phyloP scores from a whole-genome alignment of 2,113 vertebrate genomes.

The Neodon shergylaensis region DNA sequence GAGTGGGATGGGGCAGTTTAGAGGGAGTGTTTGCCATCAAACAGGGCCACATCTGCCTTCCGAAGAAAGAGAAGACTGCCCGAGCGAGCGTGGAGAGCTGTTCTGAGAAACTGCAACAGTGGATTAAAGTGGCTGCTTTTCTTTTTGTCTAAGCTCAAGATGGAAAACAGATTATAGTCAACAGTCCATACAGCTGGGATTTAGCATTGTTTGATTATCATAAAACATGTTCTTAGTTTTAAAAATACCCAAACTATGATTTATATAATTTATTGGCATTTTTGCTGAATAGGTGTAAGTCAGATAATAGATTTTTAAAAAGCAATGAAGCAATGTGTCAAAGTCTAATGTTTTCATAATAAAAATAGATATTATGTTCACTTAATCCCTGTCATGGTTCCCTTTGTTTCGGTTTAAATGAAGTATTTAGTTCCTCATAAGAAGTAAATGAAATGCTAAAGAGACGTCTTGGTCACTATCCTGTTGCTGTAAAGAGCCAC shows the following conservation, averaged over 20 bases:
- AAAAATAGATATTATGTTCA: slow-evolving; percentile 81
- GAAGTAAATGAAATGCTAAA: not conserved
- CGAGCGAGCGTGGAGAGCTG: accelerated
- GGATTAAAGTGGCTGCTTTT: slow-evolving; percentile 33
- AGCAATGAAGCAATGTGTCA: slow-evolving; percentile 75
- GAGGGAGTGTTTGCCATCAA: slow-evolving; percentile 63
- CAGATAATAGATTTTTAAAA: slow-evolving; percentile 85
- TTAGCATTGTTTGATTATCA: slow-evolving; percentile 69
- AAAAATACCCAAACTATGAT: slow-evolving; percentile 77
- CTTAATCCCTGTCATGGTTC: slow-evolving; percentile 56
- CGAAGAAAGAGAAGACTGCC: not conserved
- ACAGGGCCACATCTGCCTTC: not conserved
- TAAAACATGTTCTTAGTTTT: slow-evolving; percentile 75
- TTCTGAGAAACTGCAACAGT: not conserved
- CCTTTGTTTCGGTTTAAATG: slow-evolving; percentile 59
- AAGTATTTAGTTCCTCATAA: not conserved
- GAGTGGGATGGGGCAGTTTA: accelerated
- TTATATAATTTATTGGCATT: slow-evolving; percentile 88
- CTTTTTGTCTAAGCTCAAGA: slow-evolving; percentile 55
- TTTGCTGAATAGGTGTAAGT: slow-evolving; percentile 82
- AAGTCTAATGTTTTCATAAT: slow-evolving; percentile 82
- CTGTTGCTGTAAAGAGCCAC: not conserved
- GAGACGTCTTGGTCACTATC: not conserved
- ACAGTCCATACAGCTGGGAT: slow-evolving; percentile 8
- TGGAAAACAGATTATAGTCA: slow-evolving; percentile 41